Percentiles rank a stretch among this genome's conserved stretches.
These are phyloP conservation scores for Lycaon pictus DNA, from an alignment of 2,113 vertebrate genomes.

Conservation along the genomic window DNA sequence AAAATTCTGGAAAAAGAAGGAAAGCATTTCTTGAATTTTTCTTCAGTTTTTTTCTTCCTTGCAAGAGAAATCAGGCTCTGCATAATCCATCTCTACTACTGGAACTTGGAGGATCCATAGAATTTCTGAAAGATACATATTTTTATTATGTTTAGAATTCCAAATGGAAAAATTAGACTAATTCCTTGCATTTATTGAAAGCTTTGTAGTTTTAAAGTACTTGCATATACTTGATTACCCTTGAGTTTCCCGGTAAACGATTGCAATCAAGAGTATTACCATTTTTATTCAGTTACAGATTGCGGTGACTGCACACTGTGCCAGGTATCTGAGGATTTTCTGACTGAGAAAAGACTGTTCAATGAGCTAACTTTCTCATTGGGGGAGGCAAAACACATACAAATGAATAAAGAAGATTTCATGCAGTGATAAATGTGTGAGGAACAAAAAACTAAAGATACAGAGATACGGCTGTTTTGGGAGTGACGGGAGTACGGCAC, in stretches of 20 bases:
- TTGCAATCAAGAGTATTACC: not conserved
- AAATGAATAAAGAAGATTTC: conserved; percentile 28
- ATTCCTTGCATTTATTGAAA: conserved; percentile 16
- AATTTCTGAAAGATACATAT: not conserved
- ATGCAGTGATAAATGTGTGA: not conserved
- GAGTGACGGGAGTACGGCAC: rapidly evolving
- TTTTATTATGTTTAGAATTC: conserved; percentile 9
- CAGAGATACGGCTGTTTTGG: not conserved
- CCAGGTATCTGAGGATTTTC: not conserved
- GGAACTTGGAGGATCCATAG: not conserved
- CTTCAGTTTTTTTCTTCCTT: not conserved
- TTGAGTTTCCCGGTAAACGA: not conserved
- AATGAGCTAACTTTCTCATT: not conserved
- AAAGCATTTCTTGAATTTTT: conserved; percentile 20
- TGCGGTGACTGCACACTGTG: not conserved
- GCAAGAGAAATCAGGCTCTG: not conserved
- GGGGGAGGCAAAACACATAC: not conserved
- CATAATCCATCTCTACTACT: not conserved
- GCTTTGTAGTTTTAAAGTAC: not conserved
- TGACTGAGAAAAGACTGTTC: not conserved
- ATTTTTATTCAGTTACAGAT: not conserved
- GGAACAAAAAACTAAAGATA: not conserved
- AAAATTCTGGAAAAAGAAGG: conserved; percentile 21
- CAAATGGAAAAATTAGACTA: not conserved
- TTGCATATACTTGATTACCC: not conserved